Percentiles rank a stretch among this genome's conserved stretches.
Evolutionary conservation across 1,140 invertebrate species (phyloP).

Genomic region (Trinorchestia longiramus): DNA sequence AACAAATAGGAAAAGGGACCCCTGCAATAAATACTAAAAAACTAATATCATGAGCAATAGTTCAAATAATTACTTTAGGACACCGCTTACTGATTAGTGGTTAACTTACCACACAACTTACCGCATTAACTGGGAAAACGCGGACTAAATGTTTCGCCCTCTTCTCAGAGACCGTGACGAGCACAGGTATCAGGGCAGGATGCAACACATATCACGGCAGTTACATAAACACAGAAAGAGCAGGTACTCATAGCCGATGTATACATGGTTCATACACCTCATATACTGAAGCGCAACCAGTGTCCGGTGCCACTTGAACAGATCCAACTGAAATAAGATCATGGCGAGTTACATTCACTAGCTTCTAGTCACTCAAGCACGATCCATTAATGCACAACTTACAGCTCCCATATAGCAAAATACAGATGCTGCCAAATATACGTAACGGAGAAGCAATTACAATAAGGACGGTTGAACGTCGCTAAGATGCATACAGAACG

Average conservation of each 20-base stretch:
- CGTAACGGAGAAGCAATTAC: not conserved
- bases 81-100: not conserved
- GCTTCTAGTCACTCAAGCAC: not conserved
- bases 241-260: conserved; percentile 6
- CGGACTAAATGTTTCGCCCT: not conserved
- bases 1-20: not conserved
- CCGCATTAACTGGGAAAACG: not conserved
- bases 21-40: conserved; percentile 25
- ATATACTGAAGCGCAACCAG: not conserved
- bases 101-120: not conserved
- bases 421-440: not conserved
- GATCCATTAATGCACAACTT: not conserved
- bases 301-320: not conserved
- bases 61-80: not conserved
- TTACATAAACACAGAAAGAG: not conserved
- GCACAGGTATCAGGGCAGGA: not conserved
- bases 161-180: not conserved
- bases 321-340: not conserved
- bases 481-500: not conserved
- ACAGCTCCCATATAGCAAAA: not conserved
- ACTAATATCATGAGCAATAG: conserved; percentile 34
- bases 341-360: not conserved
- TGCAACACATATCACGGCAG: not conserved
- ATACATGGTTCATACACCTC: not conserved
- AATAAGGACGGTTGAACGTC: not conserved